These are phyloP conservation scores for Fulica atra DNA, from an alignment of 2,113 vertebrate species.

Conservation along the genomic window DNA sequence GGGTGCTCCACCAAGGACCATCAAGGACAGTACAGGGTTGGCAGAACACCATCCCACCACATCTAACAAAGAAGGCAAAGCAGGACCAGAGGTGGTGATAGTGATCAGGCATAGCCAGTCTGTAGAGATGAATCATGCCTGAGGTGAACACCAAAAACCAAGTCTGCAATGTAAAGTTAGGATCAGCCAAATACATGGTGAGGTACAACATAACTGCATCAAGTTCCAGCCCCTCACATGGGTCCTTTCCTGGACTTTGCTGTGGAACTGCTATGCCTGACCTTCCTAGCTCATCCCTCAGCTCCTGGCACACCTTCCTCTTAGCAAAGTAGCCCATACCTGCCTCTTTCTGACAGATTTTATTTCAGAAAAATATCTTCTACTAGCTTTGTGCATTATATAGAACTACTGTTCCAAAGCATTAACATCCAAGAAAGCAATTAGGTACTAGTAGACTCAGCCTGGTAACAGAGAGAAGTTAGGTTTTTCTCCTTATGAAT, in stretches of 20 bases:
- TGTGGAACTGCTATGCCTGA: background rate
- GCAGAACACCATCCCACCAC: background rate
- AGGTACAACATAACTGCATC: background rate
- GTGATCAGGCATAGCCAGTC: background rate
- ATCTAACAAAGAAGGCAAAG: background rate
- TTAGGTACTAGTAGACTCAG: background rate
- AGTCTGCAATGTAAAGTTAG: background rate
- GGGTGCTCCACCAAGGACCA: background rate
- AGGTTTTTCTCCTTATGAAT: background rate
- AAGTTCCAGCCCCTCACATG: background rate
- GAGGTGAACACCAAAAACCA: background rate
- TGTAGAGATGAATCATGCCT: background rate
- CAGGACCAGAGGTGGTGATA: background rate
- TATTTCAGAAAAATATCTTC: background rate
- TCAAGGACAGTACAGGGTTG: background rate
- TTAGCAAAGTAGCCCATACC: background rate
- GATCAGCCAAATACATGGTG: background rate
- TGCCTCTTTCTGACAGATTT: background rate
- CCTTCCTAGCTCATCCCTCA: background rate
- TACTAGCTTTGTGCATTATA: background rate
- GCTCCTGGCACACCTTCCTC: background rate
- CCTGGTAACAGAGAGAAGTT: background rate
- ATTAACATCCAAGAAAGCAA: background rate
- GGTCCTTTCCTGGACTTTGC: background rate
- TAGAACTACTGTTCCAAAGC: background rate